A percentile compares a stretch with the other conserved stretches of the same genome.
Evolutionary conservation across 2,113 vertebrate genomes (phyloP).

Genomic region (Ceyx margarethae): DNA sequence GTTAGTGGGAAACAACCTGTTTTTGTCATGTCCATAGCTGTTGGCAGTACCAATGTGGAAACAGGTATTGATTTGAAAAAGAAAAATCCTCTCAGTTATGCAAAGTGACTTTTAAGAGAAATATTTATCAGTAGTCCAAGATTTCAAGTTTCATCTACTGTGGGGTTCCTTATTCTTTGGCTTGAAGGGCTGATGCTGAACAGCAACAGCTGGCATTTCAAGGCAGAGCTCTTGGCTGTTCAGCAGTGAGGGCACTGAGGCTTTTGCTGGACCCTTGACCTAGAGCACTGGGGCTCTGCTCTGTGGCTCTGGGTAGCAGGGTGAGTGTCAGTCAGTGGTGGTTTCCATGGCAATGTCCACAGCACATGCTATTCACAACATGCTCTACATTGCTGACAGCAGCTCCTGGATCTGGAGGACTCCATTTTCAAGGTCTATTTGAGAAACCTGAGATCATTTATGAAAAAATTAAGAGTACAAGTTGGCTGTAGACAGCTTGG

Average conservation of each 20-base stretch:
- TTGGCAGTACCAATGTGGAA: not conserved
- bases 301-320: not conserved
- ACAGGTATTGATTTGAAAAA: not conserved
- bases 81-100: not conserved
- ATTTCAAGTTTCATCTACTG: not conserved
- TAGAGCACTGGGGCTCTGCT: not conserved
- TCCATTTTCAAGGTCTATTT: rapidly evolving
- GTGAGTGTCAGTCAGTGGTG: not conserved
- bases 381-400: not conserved
- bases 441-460: not conserved
- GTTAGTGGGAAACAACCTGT: not conserved
- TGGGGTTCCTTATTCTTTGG: not conserved
- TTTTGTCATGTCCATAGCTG: not conserved
- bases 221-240: too few species aligned
- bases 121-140: not conserved
- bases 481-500: not conserved
- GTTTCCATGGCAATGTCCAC: not conserved
- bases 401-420: not conserved
- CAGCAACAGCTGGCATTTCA: not conserved
- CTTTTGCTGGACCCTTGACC: rapidly evolving
- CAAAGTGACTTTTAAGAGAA: not conserved
- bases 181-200: not conserved
- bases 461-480: not conserved
- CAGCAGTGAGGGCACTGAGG: not conserved
- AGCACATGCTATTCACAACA: not conserved